These are phyloP conservation scores for Ceyx erithaca DNA, from an alignment of 2,797 vertebrate species.

Conservation along the genomic window DNA sequence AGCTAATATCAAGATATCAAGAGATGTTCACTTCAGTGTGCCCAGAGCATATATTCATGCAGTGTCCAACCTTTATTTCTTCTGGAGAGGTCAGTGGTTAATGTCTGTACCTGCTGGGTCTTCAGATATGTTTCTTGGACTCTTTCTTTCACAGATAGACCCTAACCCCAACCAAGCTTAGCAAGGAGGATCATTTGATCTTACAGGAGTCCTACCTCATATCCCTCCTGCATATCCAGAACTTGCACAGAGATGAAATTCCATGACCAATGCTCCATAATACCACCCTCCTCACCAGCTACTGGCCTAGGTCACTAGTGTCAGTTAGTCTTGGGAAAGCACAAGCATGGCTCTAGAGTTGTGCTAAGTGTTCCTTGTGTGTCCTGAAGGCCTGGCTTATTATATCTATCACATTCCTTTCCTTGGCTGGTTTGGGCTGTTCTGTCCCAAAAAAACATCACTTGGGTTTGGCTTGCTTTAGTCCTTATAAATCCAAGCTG, in stretches of 20 bases:
- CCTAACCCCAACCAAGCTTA: not conserved
- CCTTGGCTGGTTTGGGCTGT: not conserved
- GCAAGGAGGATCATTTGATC: not conserved
- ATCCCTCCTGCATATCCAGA: not conserved
- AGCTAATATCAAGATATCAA: too few species aligned
- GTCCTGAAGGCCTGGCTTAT: not conserved
- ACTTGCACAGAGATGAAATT: not conserved
- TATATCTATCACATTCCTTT: not conserved
- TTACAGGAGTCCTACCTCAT: not conserved
- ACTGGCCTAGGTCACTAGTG: not conserved
- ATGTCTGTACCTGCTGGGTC: not conserved
- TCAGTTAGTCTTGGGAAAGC: not conserved
- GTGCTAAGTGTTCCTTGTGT: fast-evolving
- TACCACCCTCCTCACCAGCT: not conserved
- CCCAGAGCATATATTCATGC: not conserved
- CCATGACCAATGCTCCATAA: not conserved
- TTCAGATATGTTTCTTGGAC: not conserved
- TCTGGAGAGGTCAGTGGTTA: not conserved
- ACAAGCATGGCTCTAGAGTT: not conserved
- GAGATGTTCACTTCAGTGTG: not conserved
- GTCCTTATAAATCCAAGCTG: constrained; percentile 5
- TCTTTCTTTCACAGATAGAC: not conserved
- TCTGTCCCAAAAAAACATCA: not conserved
- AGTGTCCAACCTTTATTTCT: not conserved
- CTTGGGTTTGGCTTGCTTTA: not conserved